phyloP scores from a whole-genome alignment of 2,113 vertebrate genomes.

The Seriola dumerili region DNA sequence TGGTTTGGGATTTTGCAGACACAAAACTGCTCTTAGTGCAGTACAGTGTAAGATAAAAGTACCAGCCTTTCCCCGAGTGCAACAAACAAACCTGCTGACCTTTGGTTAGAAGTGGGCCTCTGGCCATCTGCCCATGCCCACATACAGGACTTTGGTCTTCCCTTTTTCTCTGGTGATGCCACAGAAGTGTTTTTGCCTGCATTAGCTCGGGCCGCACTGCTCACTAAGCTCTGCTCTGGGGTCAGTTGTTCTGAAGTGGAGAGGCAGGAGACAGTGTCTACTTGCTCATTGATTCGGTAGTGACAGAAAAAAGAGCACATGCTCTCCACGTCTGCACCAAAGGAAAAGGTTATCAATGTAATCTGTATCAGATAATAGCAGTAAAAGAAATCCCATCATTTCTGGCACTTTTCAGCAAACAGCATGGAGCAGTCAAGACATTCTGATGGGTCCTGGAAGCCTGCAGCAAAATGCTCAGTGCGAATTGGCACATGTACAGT shows the following conservation, averaged over 20 bases:
- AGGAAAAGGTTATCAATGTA: background rate
- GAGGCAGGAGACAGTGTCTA: no score
- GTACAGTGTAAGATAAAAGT: background rate
- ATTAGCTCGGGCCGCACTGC: background rate
- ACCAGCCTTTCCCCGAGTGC: conserved; percentile 18
- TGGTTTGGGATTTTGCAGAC: background rate
- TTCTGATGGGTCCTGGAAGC: background rate
- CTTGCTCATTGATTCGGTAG: no score
- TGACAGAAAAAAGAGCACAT: background rate
- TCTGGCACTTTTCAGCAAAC: background rate
- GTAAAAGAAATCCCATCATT: background rate
- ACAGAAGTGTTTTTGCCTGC: background rate
- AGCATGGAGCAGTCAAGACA: no score
- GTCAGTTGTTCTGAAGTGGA: background rate
- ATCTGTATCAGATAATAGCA: background rate
- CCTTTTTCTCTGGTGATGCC: background rate
- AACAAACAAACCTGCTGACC: conserved; percentile 20
- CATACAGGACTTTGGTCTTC: background rate
- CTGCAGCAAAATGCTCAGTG: background rate
- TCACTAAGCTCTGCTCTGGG: background rate
- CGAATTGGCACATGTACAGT: background rate
- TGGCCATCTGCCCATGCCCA: conserved; percentile 24
- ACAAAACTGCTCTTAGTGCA: conserved; percentile 1
- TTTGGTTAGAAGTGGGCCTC: conserved; percentile 27
- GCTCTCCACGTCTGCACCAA: background rate